Evolutionary conservation across 2,113 vertebrate genomes (phyloP), one percentile per base, ranked within the genome.

Genomic region (Pimephales promelas): DNA sequence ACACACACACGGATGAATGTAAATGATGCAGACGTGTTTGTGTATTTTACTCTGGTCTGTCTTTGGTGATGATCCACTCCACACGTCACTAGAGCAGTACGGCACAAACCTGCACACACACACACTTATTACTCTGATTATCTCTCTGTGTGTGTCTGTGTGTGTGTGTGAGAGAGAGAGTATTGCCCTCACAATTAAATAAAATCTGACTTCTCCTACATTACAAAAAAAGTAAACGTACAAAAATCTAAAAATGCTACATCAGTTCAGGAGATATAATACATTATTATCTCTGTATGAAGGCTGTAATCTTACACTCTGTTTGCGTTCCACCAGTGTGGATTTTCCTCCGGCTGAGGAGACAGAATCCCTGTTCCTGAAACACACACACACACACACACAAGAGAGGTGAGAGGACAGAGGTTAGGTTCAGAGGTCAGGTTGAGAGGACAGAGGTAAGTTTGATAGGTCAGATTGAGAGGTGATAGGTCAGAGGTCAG

Each of bases 291-390:
- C 26, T 31, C 13, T 18, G 13, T 31, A 31, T 13, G 2, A 31
- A 31, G 26, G 8, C 28, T 16, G 0, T 64, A 7, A 9, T 18
- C 97, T 95, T 97, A 99, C 98, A 98, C 97, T 95, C 97, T 98
- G 94, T 99, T 99, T 86, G 98, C 97, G 1, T 99, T 99, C 98
- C 98, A 99, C 98, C 98, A 99, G 90, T 99, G 97, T 34, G 98
- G 98, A 89, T 99, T 99, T 89, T 99, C 97, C 92, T 99, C 98
- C 0, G 98, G 98, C 87, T 97, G 95, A 2, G 97, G 95, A n/a
- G 98, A 99, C 90, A 99, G 95, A 93, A 99, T 99, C 83, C 98
- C 98, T 0, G 97, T 97, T 92, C 97, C 98, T 99, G 89, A 88
- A 36, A 68, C 64, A 70, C 66, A 66, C 62, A 47, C 11, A 54